Percentiles rank a stretch among this genome's conserved stretches.
phyloP scores from a whole-genome alignment of 1,140 invertebrate species.

The Drosophila varians region DNA sequence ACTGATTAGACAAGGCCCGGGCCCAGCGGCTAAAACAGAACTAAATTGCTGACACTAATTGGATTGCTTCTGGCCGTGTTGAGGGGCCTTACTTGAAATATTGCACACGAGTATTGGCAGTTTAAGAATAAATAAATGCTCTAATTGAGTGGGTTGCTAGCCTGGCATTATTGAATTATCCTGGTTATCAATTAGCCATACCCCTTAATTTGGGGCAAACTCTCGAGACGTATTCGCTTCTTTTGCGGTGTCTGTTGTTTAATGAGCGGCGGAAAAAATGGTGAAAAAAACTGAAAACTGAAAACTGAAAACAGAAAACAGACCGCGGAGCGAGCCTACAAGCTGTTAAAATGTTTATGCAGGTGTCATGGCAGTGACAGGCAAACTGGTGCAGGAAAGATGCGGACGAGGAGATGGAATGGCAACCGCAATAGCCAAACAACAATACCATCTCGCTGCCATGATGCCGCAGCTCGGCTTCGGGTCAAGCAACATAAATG shows the following conservation, averaged over 20 bases:
- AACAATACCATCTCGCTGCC: slow-evolving; percentile 10
- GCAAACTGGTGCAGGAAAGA: neutral
- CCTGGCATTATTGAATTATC: slow-evolving; percentile 3
- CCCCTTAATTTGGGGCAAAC: slow-evolving; percentile 29
- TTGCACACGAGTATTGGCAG: slow-evolving; percentile 3
- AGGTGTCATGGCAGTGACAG: slow-evolving; percentile 67
- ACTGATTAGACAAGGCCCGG: slow-evolving; percentile 32
- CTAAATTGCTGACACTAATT: slow-evolving; percentile 50
- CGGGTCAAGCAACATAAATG: slow-evolving; percentile 16
- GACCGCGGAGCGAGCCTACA: slow-evolving; percentile 40
- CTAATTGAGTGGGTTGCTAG: neutral
- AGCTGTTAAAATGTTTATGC: slow-evolving; percentile 78
- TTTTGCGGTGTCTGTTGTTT: slow-evolving; percentile 39
- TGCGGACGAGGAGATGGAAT: slow-evolving; percentile 19
- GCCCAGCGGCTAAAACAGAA: slow-evolving; percentile 26
- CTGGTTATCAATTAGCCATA: slow-evolving; percentile 29
- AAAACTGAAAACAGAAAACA: slow-evolving; percentile 40
- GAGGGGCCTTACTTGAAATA: slow-evolving; percentile 3
- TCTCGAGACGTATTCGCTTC: slow-evolving; percentile 24
- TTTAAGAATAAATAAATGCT: slow-evolving; percentile 2
- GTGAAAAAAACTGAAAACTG: no score
- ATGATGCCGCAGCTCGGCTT: neutral
- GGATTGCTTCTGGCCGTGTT: slow-evolving; percentile 4
- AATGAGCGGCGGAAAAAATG: slow-evolving; percentile 38
- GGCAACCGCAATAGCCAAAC: slow-evolving; percentile 25